Percentiles rank a stretch among this genome's conserved stretches.
Evolutionary conservation across 1,140 invertebrate species (phyloP).

Genomic region (Phocides pigmalion): DNA sequence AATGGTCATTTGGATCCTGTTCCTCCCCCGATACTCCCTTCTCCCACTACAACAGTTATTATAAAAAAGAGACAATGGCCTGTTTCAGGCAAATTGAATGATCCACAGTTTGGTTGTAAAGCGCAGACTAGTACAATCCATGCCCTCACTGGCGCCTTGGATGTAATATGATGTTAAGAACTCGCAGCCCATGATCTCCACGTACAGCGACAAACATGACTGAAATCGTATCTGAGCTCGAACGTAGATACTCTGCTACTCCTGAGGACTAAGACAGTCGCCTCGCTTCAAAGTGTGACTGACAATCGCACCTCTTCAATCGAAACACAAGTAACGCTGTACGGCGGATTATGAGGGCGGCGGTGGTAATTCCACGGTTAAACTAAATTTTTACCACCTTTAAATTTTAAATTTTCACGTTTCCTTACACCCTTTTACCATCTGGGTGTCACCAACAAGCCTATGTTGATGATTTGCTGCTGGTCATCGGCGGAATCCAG

Average conservation of each 20-base stretch:
- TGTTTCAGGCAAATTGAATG: not conserved
- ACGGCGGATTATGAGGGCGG: too few species aligned
- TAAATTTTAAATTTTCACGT: too few species aligned
- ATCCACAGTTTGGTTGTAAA: conserved; percentile 41
- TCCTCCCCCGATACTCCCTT: too few species aligned
- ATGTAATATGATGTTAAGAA: conserved; percentile 40
- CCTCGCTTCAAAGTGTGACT: too few species aligned
- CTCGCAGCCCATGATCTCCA: too few species aligned
- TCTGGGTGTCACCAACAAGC: conserved; percentile 39
- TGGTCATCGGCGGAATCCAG: too few species aligned
- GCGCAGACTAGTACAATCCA: conserved; percentile 29
- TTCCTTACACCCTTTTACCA: conserved; percentile 11
- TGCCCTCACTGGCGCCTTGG: conserved; percentile 33
- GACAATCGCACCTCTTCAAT: too few species aligned
- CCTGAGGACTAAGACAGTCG: too few species aligned
- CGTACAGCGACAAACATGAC: too few species aligned
- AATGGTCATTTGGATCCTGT: not conserved
- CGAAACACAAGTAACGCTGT: too few species aligned
- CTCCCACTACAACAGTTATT: not conserved
- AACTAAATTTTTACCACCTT: conserved; percentile 39
- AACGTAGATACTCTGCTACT: too few species aligned
- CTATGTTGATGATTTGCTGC: conserved; percentile 42
- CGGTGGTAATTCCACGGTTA: conserved; percentile 45
- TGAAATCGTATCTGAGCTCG: too few species aligned
- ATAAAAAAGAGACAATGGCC: not conserved